These are phyloP conservation scores for Gavialis gangeticus DNA, from an alignment of 2,113 vertebrate species.

Conservation along the genomic window DNA sequence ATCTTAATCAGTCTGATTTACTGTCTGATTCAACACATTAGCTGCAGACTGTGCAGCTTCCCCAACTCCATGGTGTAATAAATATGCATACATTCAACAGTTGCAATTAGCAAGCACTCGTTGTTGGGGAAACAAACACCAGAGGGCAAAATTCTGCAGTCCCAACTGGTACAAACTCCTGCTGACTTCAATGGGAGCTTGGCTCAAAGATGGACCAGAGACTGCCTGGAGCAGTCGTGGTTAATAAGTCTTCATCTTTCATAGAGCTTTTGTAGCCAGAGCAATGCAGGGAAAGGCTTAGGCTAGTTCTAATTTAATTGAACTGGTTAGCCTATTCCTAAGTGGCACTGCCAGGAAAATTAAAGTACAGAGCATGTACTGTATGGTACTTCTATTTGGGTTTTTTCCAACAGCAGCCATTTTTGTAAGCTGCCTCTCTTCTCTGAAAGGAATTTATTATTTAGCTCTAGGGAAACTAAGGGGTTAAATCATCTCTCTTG, in stretches of 20 bases:
- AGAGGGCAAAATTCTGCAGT: conserved; percentile 11
- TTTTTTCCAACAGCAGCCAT: conserved; percentile 18
- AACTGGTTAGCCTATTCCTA: conserved; percentile 52
- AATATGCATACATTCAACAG: conserved; percentile 60
- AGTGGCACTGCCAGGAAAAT: conserved; percentile 37
- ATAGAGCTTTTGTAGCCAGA: conserved; percentile 1
- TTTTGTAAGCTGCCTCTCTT: conserved; percentile 35
- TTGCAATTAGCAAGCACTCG: conserved; percentile 47
- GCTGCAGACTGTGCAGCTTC: conserved; percentile 47
- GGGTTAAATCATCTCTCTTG: conserved; percentile 56
- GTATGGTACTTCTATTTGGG: conserved; percentile 1
- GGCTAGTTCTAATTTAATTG: conserved; percentile 59
- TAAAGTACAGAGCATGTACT: conserved; percentile 14
- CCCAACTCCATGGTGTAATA: conserved; percentile 37
- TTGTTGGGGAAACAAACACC: conserved; percentile 26
- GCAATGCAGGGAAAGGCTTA: neutral
- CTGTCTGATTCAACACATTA: conserved; percentile 66
- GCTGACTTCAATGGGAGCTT: neutral
- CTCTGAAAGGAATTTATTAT: conserved; percentile 23
- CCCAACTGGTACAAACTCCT: neutral
- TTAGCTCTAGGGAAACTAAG: conserved; percentile 48
- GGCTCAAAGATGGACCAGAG: neutral
- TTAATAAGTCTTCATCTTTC: neutral
- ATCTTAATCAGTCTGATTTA: conserved; percentile 70
- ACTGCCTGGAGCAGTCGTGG: neutral